phyloP scores from a whole-genome alignment of 1,140 invertebrate species.

The Orius laevigatus region DNA sequence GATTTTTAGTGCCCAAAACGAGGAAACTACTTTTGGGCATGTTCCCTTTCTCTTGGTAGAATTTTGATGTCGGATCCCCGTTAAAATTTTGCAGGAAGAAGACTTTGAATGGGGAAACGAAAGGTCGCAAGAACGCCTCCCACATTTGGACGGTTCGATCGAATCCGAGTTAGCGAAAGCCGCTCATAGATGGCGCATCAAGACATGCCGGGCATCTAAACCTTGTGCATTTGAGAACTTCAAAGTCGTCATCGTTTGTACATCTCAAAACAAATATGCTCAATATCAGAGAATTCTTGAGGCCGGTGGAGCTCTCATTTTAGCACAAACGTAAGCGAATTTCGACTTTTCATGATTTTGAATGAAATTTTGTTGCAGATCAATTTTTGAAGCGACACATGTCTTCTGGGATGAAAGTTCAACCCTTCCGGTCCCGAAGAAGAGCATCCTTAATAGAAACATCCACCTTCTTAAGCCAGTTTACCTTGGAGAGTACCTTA shows the following conservation, averaged over 20 bases:
- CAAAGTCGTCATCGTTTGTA: slow-evolving; percentile 51
- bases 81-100: slow-evolving; percentile 49
- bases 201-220: slow-evolving; percentile 24
- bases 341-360: slow-evolving; percentile 8
- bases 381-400: slow-evolving; percentile 31
- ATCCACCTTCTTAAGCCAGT: slow-evolving; percentile 37
- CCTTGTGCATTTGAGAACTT: slow-evolving; percentile 43
- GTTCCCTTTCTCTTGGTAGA: too few species aligned
- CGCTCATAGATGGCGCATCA: slow-evolving; percentile 45
- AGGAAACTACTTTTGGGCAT: too few species aligned
- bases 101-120: slow-evolving; percentile 62
- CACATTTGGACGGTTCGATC: slow-evolving; percentile 28
- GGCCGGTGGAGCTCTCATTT: slow-evolving; percentile 50
- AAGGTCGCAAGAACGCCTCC: slow-evolving; percentile 26
- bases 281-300: slow-evolving; percentile 49
- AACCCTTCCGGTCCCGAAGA: slow-evolving; percentile 32
- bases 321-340: slow-evolving; percentile 33
- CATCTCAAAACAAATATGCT: slow-evolving; percentile 38
- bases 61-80: too few species aligned
- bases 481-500: slow-evolving; percentile 36
- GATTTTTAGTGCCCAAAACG: too few species aligned
- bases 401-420: slow-evolving; percentile 37
- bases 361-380: slow-evolving; percentile 17
- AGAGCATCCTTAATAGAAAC: slow-evolving; percentile 30
- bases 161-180: slow-evolving; percentile 33